A percentile compares a stretch with the other conserved stretches of the same genome.
Evolutionary conservation across 2,797 vertebrate genomes (phyloP).

Genomic region (Silurus lanzhouensis): DNA sequence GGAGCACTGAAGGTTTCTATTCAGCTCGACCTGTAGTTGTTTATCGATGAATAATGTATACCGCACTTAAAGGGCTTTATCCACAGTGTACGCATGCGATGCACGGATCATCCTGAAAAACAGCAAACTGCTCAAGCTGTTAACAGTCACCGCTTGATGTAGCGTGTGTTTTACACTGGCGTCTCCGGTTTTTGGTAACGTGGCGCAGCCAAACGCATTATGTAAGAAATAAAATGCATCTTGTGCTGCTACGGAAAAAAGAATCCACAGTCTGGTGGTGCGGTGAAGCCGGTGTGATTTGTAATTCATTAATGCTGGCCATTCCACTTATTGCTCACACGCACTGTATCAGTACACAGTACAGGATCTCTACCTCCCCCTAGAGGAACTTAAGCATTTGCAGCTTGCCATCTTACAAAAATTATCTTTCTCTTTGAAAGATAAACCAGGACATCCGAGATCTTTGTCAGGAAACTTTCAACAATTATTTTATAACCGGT

Average conservation of each 20-base stretch:
- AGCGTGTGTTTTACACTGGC: too few species aligned
- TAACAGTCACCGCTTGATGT: too few species aligned
- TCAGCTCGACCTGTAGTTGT: background rate
- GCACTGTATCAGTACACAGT: too few species aligned
- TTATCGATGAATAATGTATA: constrained; percentile 1
- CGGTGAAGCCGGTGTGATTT: too few species aligned
- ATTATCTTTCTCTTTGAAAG: too few species aligned
- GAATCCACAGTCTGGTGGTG: background rate
- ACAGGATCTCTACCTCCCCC: too few species aligned
- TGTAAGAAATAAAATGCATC: background rate
- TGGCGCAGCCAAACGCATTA: background rate
- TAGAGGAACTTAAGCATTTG: too few species aligned
- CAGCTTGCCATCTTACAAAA: too few species aligned
- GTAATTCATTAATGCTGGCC: background rate
- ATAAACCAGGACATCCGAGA: too few species aligned
- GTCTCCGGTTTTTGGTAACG: too few species aligned
- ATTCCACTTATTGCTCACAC: too few species aligned
- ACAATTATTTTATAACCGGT: background rate
- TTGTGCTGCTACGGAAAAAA: background rate
- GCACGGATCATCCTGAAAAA: background rate
- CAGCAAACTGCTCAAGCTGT: background rate
- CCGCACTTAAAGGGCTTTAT: background rate
- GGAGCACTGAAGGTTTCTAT: background rate
- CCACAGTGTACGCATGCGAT: background rate
- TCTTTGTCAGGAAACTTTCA: too few species aligned